These are phyloP conservation scores for Petrocephalus sullivani DNA, from an alignment of 2,797 vertebrate species.

Conservation along the genomic window DNA sequence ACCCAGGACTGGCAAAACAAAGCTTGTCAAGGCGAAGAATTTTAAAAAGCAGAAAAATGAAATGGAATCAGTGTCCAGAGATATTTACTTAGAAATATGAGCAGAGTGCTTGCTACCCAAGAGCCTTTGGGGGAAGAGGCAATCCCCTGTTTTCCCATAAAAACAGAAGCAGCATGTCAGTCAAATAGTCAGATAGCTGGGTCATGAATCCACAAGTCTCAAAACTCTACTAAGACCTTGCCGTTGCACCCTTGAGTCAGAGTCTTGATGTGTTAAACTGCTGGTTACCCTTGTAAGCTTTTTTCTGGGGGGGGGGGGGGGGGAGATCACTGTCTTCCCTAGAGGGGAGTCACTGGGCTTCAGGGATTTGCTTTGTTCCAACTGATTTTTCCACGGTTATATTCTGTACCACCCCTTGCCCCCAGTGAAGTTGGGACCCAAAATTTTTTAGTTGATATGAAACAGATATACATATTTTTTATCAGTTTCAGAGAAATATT, in stretches of 20 bases:
- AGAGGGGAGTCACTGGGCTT: neutral
- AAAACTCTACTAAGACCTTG: no score
- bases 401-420: neutral
- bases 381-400: neutral
- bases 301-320: no score
- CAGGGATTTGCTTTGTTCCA: neutral
- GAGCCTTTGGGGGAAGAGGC: neutral
- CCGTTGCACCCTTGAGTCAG: no score
- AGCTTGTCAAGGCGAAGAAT: neutral
- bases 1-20: neutral
- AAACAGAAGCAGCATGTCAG: neutral
- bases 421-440: neutral
- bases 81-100: slow-evolving; percentile 68
- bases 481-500: neutral
- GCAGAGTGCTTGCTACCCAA: slow-evolving; percentile 52
- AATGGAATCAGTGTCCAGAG: neutral
- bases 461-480: no score
- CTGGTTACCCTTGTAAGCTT: no score
- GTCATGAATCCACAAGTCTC: no score
- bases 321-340: neutral
- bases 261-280: no score
- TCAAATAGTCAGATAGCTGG: neutral
- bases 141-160: neutral
- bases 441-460: neutral
- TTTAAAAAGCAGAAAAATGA: neutral